Conservation (phyloP, 2,888 invertebrate species). For the Rhagium mordax region DNA sequence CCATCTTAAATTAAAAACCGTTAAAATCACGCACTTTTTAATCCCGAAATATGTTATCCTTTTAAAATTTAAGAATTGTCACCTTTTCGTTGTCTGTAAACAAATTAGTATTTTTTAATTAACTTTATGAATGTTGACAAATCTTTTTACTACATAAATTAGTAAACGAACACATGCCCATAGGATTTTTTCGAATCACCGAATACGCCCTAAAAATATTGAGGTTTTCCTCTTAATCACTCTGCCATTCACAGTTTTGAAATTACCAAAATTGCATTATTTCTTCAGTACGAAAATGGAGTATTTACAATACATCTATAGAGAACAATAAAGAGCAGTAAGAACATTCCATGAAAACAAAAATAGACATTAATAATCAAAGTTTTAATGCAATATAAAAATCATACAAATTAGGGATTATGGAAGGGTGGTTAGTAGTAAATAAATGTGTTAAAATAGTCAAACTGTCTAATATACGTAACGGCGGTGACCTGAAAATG, state of each 20-base stretch:
- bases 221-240: neutral
- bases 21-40: too few species aligned
- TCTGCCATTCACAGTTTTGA: too few species aligned
- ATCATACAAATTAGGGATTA: slow-evolving; percentile 19
- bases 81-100: too few species aligned
- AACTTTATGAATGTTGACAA: too few species aligned
- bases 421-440: slow-evolving; percentile 38
- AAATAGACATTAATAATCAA: slow-evolving; percentile 23
- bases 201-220: neutral
- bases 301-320: neutral
- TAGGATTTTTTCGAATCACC: neutral
- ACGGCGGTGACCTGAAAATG: slow-evolving; percentile 78
- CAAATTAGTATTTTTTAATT: too few species aligned
- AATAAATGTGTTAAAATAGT: slow-evolving; percentile 40
- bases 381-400: slow-evolving; percentile 23
- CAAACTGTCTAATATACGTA: slow-evolving; percentile 74
- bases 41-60: too few species aligned
- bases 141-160: too few species aligned
- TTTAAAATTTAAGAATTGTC: too few species aligned
- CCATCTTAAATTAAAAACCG: too few species aligned
- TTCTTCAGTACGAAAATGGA: neutral
- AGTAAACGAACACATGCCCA: too few species aligned
- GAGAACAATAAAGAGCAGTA: neutral
- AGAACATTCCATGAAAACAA: slow-evolving; percentile 35
- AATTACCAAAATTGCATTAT: too few species aligned